A percentile compares a stretch with the other conserved stretches of the same genome.
Conservation (phyloP, 2,797 vertebrate genomes). For the Lepus townsendii region DNA sequence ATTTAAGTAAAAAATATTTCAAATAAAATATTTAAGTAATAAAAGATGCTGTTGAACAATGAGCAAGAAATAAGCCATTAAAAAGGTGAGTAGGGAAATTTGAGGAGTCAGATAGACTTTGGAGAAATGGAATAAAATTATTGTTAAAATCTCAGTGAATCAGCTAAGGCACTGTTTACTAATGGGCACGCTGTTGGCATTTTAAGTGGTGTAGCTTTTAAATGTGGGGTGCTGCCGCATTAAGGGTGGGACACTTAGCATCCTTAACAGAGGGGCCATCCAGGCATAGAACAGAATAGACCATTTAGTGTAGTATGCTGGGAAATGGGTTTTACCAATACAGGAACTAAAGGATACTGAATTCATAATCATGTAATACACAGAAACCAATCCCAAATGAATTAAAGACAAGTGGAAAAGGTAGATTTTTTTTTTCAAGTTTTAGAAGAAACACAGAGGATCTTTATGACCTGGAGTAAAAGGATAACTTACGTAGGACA, state of each 20-base stretch:
- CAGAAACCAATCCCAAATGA: not conserved
- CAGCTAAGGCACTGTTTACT: not conserved
- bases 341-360: not conserved
- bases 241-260: not conserved
- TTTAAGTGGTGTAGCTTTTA: not conserved
- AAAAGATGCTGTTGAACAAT: not conserved
- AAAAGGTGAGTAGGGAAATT: not conserved
- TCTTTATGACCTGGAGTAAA: constrained; percentile 4
- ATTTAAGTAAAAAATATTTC: too few relatives aligned
- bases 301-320: not conserved
- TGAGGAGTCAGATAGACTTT: not conserved
- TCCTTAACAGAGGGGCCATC: not conserved
- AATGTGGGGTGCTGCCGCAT: too few relatives aligned
- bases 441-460: not conserved
- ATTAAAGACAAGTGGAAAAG: not conserved
- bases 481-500: not conserved
- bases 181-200: not conserved
- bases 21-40: not conserved
- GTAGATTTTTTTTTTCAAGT: not conserved
- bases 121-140: not conserved
- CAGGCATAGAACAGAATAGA: not conserved
- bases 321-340: not conserved
- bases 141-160: not conserved
- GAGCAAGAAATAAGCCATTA: not conserved
- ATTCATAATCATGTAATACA: not conserved